Base-by-base conservation (phyloP, 2,797 vertebrate species). In the Decapterus maruadsi region DNA sequence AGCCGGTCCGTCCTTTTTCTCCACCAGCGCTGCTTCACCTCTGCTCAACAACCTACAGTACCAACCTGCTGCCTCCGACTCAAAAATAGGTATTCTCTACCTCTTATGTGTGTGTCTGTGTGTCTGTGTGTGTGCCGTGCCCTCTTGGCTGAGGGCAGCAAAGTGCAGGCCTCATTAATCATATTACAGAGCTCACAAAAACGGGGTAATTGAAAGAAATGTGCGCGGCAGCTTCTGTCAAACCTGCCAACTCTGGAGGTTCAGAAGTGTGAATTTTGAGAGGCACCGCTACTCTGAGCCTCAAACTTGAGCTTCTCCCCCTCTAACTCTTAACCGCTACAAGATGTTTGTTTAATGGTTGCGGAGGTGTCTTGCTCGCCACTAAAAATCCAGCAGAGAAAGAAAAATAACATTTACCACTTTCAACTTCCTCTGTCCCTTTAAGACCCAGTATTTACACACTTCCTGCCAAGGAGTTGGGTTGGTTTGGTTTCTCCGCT, bases 331-430 rank as follows among this genome's bases (percentile, higher is more conserved):
- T 78, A 81, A 85, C 86, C 79, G 77, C 78, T 85, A 87, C 82
- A 85, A 83, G 66, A 83, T 73, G 87, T 90, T 92, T 90, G 84
- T 76, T 85, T 91, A 90, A 93, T 82, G 82, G 89, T 80, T 82
- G 86, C 36, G 57, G 85, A 90, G 90, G 89, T 90, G 84, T 78
- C 73, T 78, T 62, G 48, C 72, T 86, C 3, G 68, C 78, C 78
- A 86, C 85, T 81, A 88, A 82, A 87, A 87, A 80, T 77, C 65
- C 82, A 79, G 60, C 71, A 68, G 72, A 88, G 77, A 83, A 77
- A 91, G 86, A 80, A 87, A 92, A 92, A 91, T 69, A 60, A 86
- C 80, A 88, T 92, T 89, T 84, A 92, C 85, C 79, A 80, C 86
- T 83, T 88, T 86, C 56, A 89, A 86, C 90, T 91, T 93, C 85